Percentiles rank a stretch among this genome's conserved stretches.
phyloP scores from a whole-genome alignment of 2,797 vertebrate genomes.

The Cossypha caffra region DNA sequence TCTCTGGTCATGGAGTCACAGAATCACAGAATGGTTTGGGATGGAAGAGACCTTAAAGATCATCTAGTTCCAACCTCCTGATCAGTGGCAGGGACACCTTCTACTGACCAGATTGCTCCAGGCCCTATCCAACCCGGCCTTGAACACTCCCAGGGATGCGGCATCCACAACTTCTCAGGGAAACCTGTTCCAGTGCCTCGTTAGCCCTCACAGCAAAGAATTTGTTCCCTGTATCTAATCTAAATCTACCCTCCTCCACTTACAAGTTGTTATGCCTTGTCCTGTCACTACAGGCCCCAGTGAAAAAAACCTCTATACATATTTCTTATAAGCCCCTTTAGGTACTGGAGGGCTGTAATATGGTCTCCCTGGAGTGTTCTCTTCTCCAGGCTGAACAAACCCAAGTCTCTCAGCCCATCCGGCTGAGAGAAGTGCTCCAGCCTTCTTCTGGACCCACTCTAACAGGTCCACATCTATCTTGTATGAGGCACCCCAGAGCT shows the following conservation, averaged over 20 bases:
- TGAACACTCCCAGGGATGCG: neutral
- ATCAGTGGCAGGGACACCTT: neutral
- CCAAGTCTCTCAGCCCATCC: neutral
- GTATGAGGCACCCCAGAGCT: neutral
- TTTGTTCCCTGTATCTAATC: neutral
- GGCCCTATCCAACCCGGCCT: neutral
- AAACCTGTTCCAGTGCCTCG: fast-evolving
- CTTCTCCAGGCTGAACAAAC: neutral
- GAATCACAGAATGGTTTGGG: neutral
- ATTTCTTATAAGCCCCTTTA: neutral
- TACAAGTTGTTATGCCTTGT: neutral
- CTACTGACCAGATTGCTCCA: neutral
- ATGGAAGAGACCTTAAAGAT: neutral
- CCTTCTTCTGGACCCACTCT: neutral
- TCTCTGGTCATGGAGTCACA: neutral
- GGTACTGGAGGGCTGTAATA: neutral
- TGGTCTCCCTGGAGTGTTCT: neutral
- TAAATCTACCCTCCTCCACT: neutral
- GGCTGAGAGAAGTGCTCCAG: neutral
- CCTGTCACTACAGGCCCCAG: neutral
- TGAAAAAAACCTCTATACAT: neutral
- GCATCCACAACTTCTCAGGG: neutral
- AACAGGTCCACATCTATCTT: neutral
- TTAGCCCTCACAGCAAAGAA: neutral
- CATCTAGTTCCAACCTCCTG: fast-evolving